Conservation (phyloP, 2,797 vertebrate species). For the Glossophaga mutica region DNA sequence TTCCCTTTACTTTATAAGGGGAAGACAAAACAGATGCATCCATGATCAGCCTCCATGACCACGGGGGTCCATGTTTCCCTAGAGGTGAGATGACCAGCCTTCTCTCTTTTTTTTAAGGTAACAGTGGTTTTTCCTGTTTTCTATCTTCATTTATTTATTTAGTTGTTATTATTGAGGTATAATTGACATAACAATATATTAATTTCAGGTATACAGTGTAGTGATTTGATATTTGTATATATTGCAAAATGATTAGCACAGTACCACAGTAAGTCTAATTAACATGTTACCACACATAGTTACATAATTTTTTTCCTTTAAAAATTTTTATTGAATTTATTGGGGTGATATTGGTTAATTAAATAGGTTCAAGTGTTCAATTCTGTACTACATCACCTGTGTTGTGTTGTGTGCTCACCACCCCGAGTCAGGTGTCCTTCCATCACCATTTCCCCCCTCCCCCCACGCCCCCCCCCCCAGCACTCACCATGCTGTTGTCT, state of each 20-base stretch:
- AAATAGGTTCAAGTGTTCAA: background rate
- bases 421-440: background rate
- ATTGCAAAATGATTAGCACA: background rate
- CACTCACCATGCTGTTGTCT: background rate
- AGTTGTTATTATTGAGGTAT: background rate
- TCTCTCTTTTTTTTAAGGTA: background rate
- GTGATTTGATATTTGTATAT: background rate
- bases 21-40: background rate
- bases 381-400: background rate
- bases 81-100: background rate
- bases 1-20: background rate
- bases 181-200: background rate
- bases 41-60: background rate
- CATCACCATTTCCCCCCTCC: background rate
- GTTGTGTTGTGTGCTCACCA: background rate
- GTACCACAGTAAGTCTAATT: background rate
- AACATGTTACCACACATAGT: background rate
- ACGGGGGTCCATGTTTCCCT: background rate
- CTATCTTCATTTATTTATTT: background rate
- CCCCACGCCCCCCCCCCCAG: background rate
- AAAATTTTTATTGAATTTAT: background rate
- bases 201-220: background rate
- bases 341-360: background rate
- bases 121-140: background rate
- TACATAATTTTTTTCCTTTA: background rate